phyloP scores from a whole-genome alignment of 2,888 invertebrate genomes.

The Euzophera pinguis region DNA sequence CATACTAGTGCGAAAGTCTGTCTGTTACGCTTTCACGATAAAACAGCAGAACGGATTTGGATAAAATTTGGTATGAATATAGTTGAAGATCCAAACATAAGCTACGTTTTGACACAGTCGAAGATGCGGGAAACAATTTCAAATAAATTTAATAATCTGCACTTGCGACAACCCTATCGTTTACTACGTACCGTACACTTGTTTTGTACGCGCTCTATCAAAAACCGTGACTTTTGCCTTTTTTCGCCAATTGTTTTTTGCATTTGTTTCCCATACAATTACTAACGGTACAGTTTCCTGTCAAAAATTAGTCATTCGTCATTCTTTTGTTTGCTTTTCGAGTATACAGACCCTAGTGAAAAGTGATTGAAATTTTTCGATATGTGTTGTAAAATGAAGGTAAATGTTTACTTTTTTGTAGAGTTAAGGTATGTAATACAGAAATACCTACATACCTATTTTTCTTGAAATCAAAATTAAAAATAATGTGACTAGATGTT shows the following conservation, averaged over 20 bases:
- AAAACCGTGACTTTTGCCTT: slow-evolving; percentile 41
- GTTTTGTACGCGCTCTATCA: slow-evolving; percentile 46
- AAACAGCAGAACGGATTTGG: too few relatives aligned
- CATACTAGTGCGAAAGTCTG: too few relatives aligned
- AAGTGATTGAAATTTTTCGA: neutral
- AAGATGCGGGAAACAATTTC: too few relatives aligned
- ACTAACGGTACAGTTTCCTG: slow-evolving; percentile 4
- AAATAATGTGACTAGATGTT: too few relatives aligned
- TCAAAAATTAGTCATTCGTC: slow-evolving; percentile 7
- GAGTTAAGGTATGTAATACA: too few relatives aligned
- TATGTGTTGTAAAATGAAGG: slow-evolving; percentile 3
- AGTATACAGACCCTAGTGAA: neutral
- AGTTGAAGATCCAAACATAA: too few relatives aligned
- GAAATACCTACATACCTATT: too few relatives aligned
- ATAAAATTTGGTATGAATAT: too few relatives aligned
- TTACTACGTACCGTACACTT: neutral
- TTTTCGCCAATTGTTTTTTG: slow-evolving; percentile 32
- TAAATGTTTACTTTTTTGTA: neutral
- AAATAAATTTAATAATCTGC: neutral
- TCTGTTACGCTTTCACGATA: too few relatives aligned
- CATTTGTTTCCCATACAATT: slow-evolving; percentile 16
- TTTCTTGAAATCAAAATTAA: too few relatives aligned
- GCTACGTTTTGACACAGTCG: too few relatives aligned
- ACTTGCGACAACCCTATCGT: neutral
- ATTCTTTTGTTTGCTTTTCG: slow-evolving; percentile 5